Evolutionary conservation across 1,140 invertebrate genomes (phyloP).

Genomic region (Andricus grossulariae): DNA sequence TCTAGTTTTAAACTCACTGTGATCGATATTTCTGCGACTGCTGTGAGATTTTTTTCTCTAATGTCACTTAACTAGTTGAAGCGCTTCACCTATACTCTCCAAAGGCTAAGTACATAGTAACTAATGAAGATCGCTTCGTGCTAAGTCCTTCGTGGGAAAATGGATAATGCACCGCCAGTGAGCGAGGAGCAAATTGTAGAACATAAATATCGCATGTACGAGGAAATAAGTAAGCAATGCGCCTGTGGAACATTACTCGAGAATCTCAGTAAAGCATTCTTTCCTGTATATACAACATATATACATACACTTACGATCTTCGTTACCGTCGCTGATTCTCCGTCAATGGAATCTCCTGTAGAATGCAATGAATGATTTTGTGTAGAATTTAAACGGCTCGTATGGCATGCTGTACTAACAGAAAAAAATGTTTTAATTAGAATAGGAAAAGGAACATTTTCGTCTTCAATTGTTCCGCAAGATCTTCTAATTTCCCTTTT

Average conservation of each 20-base stretch:
- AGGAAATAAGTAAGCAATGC: conserved; percentile 24
- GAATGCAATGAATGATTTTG: conserved; percentile 21
- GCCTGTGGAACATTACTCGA: conserved; percentile 14
- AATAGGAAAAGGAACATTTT: no score
- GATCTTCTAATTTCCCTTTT: no score
- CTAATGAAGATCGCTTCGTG: conserved; percentile 17
- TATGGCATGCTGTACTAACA: background rate
- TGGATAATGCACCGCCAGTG: conserved; percentile 4
- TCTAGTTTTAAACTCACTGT: conserved; percentile 20
- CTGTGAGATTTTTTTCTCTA: background rate
- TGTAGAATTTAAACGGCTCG: background rate
- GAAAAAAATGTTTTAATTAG: no score
- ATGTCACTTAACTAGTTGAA: background rate
- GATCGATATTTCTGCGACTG: background rate
- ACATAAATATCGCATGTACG: conserved; percentile 24
- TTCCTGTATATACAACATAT: background rate
- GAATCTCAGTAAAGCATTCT: conserved; percentile 19
- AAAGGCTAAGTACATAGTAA: background rate
- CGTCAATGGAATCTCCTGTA: conserved; percentile 21
- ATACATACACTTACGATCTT: background rate
- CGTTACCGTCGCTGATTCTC: conserved; percentile 10
- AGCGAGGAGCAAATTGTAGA: conserved; percentile 27
- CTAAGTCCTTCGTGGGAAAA: conserved; percentile 26
- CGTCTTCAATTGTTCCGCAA: no score
- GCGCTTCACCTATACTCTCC: background rate